A percentile compares a stretch with the other conserved stretches of the same genome.
phyloP scores from a whole-genome alignment of 2,888 invertebrate genomes.

The Craniophora ligustri region DNA sequence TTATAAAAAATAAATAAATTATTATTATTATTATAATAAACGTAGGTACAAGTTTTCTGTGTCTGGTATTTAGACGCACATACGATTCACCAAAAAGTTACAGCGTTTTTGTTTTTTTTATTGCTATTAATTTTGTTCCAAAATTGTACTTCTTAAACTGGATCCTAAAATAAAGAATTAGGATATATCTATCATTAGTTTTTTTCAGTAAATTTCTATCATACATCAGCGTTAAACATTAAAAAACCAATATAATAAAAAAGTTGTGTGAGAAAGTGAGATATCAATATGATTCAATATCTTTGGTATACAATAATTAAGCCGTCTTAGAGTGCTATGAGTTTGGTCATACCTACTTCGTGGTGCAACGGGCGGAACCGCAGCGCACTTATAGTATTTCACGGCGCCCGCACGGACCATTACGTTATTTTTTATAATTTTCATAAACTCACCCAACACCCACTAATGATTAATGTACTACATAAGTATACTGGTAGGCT shows the following conservation, averaged over 20 bases:
- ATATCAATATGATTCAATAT: constrained; percentile 33
- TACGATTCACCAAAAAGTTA: too few species aligned
- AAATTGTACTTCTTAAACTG: not conserved
- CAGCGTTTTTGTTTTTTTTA: too few species aligned
- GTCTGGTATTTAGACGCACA: too few species aligned
- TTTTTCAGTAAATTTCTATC: constrained; percentile 5
- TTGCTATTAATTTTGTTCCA: too few species aligned
- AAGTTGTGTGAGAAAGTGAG: constrained; percentile 29
- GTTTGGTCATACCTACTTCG: constrained; percentile 1
- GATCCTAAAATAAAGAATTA: not conserved
- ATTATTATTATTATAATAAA: too few species aligned
- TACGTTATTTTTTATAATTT: constrained; percentile 21
- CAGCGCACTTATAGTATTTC: constrained; percentile 13
- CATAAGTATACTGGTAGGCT: too few species aligned
- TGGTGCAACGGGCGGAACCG: constrained; percentile 34
- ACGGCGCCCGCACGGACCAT: constrained; percentile 42
- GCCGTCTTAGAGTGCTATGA: constrained; percentile 7
- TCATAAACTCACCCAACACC: too few species aligned
- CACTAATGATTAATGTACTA: too few species aligned
- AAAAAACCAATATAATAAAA: constrained; percentile 24
- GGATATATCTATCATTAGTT: constrained; percentile 16
- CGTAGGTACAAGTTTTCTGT: too few species aligned
- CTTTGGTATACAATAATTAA: constrained; percentile 30
- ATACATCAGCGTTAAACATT: constrained; percentile 22
- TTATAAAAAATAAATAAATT: too few species aligned